Base-by-base conservation (phyloP, 1,140 invertebrate species). In the Philotrypesis tridentata region DNA sequence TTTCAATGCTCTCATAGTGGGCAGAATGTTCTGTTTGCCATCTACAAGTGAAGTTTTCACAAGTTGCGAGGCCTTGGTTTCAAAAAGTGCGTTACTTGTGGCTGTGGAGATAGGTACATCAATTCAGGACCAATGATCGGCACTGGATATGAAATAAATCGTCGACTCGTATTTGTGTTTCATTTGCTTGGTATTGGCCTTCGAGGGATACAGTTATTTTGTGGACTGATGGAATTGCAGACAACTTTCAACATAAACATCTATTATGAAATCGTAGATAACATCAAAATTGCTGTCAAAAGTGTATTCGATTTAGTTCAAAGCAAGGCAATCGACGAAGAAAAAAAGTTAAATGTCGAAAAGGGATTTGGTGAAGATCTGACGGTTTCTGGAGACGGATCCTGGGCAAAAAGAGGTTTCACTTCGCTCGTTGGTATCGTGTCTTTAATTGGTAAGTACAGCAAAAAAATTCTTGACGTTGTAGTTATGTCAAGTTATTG, bases 61-160 rank as follows among this genome's bases (percentile, higher is more conserved):
- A 37, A 21, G 33, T 8, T 5, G 33, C 33, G 31, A 70, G 68
- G 27, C 1, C n/a, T 70, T 4, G 83, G 82, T 71, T 85, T 84
- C 37, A 82, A 86, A 82, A 63, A 84, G 40, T 61, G 76, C 60
- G 25, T 86, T 63, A 43, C 82, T 37, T 83, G 83, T 77, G 25
- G 17, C n/a, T n/a, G n/a, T n/a, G n/a, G n/a, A n/a, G n/a, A n/a
- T n/a, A n/a, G n/a, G n/a, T n/a, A n/a, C n/a, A 60, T 85, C 2
- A 23, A 79, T 60, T 84, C 82, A 21, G 78, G 83, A 27, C 79
- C 81, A 4, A 25, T 43, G 73, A 82, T 84, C 27, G 63, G 33
- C 55, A 85, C 65, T 85, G 72, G n/a, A 71, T 87, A 73, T 43
- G 85, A 85, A 71, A 72, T 83, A 23, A 85, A 84, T 72, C 82